Percentiles rank a stretch among this genome's conserved stretches.
Conservation (phyloP, 2,888 invertebrate genomes). For the Horisme vitalbata region DNA sequence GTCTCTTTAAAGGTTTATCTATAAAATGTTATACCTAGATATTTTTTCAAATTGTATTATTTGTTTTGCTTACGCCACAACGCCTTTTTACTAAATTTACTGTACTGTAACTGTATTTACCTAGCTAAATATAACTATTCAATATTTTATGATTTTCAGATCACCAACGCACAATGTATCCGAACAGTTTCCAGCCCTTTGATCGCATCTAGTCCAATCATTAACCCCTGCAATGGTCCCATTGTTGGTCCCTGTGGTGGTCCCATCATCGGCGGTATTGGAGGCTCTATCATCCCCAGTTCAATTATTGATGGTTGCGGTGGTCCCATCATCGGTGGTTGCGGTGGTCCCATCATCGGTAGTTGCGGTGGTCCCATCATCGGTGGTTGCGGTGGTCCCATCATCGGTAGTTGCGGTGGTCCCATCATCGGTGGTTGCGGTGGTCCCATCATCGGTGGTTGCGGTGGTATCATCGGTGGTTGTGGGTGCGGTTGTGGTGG, state of each 20-base stretch:
- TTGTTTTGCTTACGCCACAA: too few species aligned
- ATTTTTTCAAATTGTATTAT: too few species aligned
- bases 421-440: neutral
- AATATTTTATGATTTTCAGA: too few species aligned
- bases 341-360: neutral
- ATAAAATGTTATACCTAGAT: too few species aligned
- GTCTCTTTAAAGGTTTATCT: too few species aligned
- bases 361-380: neutral
- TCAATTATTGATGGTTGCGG: too few species aligned
- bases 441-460: neutral
- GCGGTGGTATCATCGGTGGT: neutral
- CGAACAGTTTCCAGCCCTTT: constrained; percentile 13
- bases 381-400: constrained; percentile 7
- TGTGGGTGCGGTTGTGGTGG: too few species aligned
- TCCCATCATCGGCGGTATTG: too few species aligned
- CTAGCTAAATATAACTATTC: too few species aligned
- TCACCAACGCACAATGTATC: constrained; percentile 41
- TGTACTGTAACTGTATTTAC: too few species aligned
- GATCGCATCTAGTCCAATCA: neutral
- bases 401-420: constrained; percentile 3
- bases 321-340: too few species aligned
- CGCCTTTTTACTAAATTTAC: too few species aligned
- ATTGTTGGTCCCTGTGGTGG: neutral
- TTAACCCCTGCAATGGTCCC: neutral
- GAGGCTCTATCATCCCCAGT: constrained; percentile 1